Base-by-base conservation (phyloP, 2,797 vertebrate genomes). In the Nasua narica region DNA sequence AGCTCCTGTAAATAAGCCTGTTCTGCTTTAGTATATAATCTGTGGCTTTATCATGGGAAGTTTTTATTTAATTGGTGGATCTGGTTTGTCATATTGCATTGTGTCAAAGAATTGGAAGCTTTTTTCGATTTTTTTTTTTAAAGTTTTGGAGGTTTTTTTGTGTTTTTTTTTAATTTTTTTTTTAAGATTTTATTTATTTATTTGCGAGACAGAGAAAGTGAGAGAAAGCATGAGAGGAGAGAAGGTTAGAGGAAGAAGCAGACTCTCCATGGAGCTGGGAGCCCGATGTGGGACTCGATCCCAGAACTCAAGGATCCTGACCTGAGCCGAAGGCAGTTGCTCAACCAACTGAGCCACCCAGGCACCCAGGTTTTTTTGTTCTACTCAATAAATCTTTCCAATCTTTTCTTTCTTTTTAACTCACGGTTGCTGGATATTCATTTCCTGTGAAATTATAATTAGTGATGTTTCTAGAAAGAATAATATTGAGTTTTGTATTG, bases 1-100 rank as follows among this genome's bases (percentile, higher is more conserved):
- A 77, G 27, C 87, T 97, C 97, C 86, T 97, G 23, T 69, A 94
- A 97, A 98, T 83, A 93, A 96, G 40, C 35, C 82, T 70, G n/a
- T 52, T 94, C 87, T 62, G 54, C 7, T 37, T 77, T 15, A 93
- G 43, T 29, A 94, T 70, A 84, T 92, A 97, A 98, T 78, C 78
- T 81, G 23, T 19, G 94, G 11, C 21, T 93, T 96, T 97, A 21
- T 48, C 91, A 92, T 92, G 9, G 67, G 5, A 16, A 96, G 35
- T 48, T 88, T 90, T 93, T 91, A 95, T 92, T 77, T 94, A 96
- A 97, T 83, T 81, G 18, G 35, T 29, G 43, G 32, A 23, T n/a
- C 54, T 94, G 60, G 78, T 94, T 96, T 96, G 15, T 77, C 88
- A 95, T 87, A 27, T 90, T 12, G 40, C 29, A 91, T 90, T 90